Evolutionary conservation across 2,113 vertebrate genomes (phyloP).

Genomic region (Eurystomus gularis): DNA sequence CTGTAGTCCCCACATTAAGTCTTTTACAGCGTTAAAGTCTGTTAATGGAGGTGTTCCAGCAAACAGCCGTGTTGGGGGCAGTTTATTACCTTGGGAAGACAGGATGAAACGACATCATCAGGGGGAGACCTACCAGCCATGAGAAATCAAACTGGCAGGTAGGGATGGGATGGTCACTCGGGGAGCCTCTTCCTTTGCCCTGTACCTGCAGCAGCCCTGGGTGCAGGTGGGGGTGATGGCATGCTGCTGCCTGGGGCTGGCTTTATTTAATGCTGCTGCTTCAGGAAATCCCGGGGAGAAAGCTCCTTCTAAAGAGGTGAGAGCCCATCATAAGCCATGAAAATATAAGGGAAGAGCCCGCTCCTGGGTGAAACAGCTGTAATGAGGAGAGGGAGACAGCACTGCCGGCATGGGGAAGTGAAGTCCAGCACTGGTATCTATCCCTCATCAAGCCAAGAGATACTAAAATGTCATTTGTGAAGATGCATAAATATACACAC

Average conservation of each 20-base stretch:
- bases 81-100: not conserved
- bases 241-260: not conserved
- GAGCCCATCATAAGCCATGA: not conserved
- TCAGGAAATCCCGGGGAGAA: not conserved
- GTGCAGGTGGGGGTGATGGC: not conserved
- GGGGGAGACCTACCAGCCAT: not conserved
- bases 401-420: rapidly evolving
- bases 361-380: not conserved
- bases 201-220: not conserved
- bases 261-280: not conserved
- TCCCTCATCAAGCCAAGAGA: not conserved
- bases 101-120: not conserved
- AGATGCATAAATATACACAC: not conserved
- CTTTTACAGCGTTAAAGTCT: not conserved
- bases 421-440: not conserved
- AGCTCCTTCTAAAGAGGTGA: not conserved
- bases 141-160: not conserved
- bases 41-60: not conserved
- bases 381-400: not conserved
- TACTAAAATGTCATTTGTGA: not conserved
- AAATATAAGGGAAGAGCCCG: not conserved
- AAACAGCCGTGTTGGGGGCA: not conserved
- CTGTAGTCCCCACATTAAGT: not conserved
- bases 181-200: not conserved
- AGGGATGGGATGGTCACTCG: not conserved